A percentile compares a stretch with the other conserved stretches of the same genome.
These are phyloP conservation scores for Narcine bancroftii DNA, from an alignment of 2,113 vertebrate species.

Conservation along the genomic window DNA sequence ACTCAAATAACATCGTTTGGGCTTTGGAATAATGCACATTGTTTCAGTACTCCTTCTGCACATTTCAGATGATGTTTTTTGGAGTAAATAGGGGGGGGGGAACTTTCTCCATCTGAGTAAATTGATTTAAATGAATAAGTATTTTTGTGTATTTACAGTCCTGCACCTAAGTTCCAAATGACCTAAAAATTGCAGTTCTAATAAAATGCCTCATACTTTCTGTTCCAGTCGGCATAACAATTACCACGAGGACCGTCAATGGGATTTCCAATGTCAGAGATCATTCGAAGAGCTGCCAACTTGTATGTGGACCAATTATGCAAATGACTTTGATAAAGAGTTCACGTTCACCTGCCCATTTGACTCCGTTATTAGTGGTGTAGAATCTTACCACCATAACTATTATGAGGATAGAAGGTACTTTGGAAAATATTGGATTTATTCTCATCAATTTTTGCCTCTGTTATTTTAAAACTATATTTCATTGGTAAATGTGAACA, in stretches of 20 bases:
- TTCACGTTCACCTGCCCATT: slow-evolving; percentile 34
- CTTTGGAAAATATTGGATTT: neutral
- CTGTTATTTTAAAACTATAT: neutral
- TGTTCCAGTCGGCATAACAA: slow-evolving; percentile 27
- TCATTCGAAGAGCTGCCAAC: neutral
- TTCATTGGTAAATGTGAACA: neutral
- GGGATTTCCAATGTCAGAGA: slow-evolving; percentile 17
- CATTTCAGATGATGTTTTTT: neutral
- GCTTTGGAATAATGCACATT: neutral
- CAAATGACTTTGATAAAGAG: slow-evolving; percentile 31
- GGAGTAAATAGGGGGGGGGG: neutral
- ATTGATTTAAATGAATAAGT: neutral
- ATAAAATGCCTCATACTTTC: neutral
- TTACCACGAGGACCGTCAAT: slow-evolving; percentile 28
- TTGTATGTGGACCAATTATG: slow-evolving; percentile 25
- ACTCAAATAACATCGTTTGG: neutral
- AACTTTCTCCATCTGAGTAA: neutral
- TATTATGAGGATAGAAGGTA: slow-evolving; percentile 35
- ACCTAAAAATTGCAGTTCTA: neutral
- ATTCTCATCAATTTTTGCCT: neutral
- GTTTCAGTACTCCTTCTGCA: neutral
- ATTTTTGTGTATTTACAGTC: neutral
- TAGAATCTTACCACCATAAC: slow-evolving; percentile 14
- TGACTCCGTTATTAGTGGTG: slow-evolving; percentile 19
- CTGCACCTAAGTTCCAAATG: neutral